These are phyloP conservation scores for Cherax quadricarinatus DNA, from an alignment of 1,140 invertebrate genomes.

Conservation along the genomic window DNA sequence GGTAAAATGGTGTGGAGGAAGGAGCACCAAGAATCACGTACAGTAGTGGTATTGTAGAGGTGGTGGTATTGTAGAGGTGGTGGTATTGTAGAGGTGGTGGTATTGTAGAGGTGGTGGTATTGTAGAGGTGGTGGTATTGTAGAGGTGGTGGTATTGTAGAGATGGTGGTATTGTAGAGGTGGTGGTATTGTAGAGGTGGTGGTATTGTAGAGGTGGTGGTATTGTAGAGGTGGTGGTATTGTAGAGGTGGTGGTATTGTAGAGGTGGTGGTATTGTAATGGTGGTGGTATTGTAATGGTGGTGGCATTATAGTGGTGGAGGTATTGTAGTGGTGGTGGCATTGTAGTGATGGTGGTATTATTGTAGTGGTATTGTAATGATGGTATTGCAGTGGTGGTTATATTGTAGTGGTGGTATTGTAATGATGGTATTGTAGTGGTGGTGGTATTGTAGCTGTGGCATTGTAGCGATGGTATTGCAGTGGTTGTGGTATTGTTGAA, in stretches of 20 bases:
- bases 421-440: no score
- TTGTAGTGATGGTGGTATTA: background rate
- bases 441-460: background rate
- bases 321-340: background rate
- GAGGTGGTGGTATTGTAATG: no score
- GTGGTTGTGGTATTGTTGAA: no score
- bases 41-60: background rate
- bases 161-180: background rate
- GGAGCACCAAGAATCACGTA: background rate
- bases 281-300: no score
- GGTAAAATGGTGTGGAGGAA: no score
- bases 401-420: no score
- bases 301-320: background rate
- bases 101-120: background rate
- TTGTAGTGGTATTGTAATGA: no score
- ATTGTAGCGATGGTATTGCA: background rate
- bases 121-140: no score
- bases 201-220: background rate
- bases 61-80: no score
- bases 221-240: background rate
- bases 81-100: background rate
- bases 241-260: background rate
- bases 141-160: no score
- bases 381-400: no score
- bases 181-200: no score